phyloP scores from a whole-genome alignment of 2,113 vertebrate species.

The Eulemur macaco region DNA sequence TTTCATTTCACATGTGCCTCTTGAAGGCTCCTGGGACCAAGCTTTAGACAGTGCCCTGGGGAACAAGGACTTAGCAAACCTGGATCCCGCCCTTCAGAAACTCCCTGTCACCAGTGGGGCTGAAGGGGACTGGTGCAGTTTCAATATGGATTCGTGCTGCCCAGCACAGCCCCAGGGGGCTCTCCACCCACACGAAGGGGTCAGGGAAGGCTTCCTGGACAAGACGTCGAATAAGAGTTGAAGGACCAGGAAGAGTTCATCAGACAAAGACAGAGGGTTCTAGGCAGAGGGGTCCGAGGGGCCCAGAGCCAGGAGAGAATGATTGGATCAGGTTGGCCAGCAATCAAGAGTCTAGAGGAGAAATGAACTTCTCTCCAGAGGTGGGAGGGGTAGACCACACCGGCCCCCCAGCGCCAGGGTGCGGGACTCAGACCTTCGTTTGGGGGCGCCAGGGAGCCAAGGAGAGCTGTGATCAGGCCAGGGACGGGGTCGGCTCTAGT shows the following conservation, averaged over 20 bases:
- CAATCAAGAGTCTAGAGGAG: background rate
- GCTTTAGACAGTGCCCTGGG: background rate
- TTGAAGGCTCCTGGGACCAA: background rate
- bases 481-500: background rate
- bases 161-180: background rate
- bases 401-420: background rate
- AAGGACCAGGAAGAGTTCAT: background rate
- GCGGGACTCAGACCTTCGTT: background rate
- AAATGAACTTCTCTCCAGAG: background rate
- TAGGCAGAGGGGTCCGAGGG: background rate
- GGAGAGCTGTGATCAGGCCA: background rate
- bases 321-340: background rate
- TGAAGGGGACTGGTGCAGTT: background rate
- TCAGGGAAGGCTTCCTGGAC: background rate
- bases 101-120: background rate
- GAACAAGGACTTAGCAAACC: background rate
- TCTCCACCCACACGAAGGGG: background rate
- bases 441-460: no score
- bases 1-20: background rate
- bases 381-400: background rate
- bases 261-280: background rate
- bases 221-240: background rate
- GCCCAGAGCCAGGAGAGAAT: background rate
- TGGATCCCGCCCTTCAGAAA: background rate
- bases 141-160: background rate